Evolutionary conservation across 2,113 vertebrate species (phyloP), one percentile per base, ranked within the genome.

Genomic region (Australoheros scitulus): DNA sequence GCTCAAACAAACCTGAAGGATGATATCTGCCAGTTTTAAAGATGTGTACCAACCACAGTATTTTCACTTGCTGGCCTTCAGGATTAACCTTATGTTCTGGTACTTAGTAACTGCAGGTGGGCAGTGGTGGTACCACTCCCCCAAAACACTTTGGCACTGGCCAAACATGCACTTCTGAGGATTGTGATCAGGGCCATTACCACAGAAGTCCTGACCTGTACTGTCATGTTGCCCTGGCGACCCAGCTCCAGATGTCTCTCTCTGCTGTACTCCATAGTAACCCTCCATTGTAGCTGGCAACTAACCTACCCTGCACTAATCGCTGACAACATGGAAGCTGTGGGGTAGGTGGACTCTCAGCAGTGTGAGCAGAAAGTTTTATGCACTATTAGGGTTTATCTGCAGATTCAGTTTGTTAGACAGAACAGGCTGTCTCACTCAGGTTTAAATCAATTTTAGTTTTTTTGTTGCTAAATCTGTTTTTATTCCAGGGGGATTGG

Each of bases 211-310:
- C 78, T 76, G 82, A 86, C 79, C 82, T 76, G 17, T n/a, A 24
- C 34, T 84, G 61, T 77, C 84, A 64, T 50, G 77, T 88, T 88
- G 78, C 70, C 88, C 86, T 32, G 47, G 59, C 3, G 84, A 88
- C 89, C 86, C 76, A 63, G 75, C 72, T 90, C 91, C 91, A 92
- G 91, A 93, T 94, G 92, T 94, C 86, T 84, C 68, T 87, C 87
- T 88, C 92, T 84, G 88, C 60, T 85, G 87, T 91, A 90, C 47
- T 81, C 86, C 86, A 56, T 76, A 72, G 81, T 81, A 88, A 87
- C 79, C 57, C 56, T 77, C 58, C 56, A 74, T 63, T 32, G 2
- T 70, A 56, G 65, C 77, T 93, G 84, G 88, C 87, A 83, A 81
- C 78, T 81, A 85, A 86, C 83, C 82, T 34, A 57, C 70, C 58